Percentiles rank a stretch among this genome's conserved stretches.
These are phyloP conservation scores for Philereme vetulata DNA, from an alignment of 2,888 invertebrate genomes.

Conservation along the genomic window DNA sequence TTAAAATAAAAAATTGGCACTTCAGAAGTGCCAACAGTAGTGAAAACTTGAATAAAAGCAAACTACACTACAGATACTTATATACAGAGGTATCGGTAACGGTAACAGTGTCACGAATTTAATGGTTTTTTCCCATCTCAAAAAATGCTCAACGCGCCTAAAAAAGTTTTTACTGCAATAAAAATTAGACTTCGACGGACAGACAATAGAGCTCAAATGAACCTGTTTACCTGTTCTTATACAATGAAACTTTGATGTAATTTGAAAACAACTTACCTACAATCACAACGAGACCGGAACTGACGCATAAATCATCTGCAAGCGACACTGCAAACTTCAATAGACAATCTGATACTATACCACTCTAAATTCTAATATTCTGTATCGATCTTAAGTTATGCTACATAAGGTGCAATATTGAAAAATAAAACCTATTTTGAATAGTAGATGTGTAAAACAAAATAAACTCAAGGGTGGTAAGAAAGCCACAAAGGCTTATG, in stretches of 20 bases:
- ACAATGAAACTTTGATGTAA: constrained; percentile 5
- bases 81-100: too few relatives aligned
- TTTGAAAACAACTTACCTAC: constrained; percentile 15
- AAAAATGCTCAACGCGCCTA: too few relatives aligned
- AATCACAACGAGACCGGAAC: constrained; percentile 49
- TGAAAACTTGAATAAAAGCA: too few relatives aligned
- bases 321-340: constrained; percentile 62
- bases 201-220: too few relatives aligned
- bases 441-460: constrained; percentile 48
- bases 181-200: too few relatives aligned
- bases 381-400: constrained; percentile 11
- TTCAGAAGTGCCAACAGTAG: too few relatives aligned
- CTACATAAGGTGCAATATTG: constrained; percentile 43
- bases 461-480: constrained; percentile 59
- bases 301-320: constrained; percentile 68
- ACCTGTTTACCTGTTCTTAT: too few relatives aligned
- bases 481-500: constrained; percentile 58
- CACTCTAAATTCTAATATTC: constrained; percentile 17
- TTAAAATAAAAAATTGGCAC: too few relatives aligned
- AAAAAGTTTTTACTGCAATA: too few relatives aligned
- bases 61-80: too few relatives aligned
- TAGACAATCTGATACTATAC: constrained; percentile 62
- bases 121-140: too few relatives aligned
- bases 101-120: too few relatives aligned
- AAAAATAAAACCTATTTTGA: constrained; percentile 5